Conservation (phyloP, 2,797 vertebrate species). For the Cebuella pygmaea region DNA sequence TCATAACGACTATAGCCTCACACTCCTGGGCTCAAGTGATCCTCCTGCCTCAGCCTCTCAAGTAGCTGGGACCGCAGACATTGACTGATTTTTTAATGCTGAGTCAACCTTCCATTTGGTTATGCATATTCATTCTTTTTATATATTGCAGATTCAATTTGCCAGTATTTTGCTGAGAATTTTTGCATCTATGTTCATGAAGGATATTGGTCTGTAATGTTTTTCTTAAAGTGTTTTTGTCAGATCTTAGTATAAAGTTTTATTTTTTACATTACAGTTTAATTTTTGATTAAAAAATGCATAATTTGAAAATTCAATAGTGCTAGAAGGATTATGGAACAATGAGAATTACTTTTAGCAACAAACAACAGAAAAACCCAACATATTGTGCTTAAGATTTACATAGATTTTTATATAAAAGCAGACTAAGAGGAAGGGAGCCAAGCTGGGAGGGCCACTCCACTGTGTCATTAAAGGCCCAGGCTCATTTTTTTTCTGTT, state of each 20-base stretch:
- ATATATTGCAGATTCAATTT: not conserved
- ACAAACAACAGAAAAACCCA: not conserved
- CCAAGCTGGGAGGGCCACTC: not conserved
- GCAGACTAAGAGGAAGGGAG: not conserved
- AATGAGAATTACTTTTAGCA: not conserved
- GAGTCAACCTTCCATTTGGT: not conserved
- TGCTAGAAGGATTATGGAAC: not conserved
- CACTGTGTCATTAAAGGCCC: not conserved
- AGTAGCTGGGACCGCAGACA: not conserved
- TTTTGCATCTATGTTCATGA: not conserved
- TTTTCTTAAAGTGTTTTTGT: not conserved
- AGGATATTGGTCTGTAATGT: not conserved
- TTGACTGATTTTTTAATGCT: not conserved
- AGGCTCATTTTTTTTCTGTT: not conserved
- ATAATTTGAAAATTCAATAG: not conserved
- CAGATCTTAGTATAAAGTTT: not conserved
- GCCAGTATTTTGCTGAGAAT: not conserved
- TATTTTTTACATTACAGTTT: constrained; percentile 16
- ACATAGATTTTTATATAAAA: not conserved
- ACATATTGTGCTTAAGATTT: not conserved
- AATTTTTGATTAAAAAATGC: not conserved
- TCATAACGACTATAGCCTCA: not conserved
- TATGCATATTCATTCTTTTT: not conserved
- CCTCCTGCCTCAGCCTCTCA: not conserved
- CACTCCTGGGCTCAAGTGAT: not conserved